These are phyloP conservation scores for Myotis vivesi DNA, from an alignment of 2,797 vertebrate species.

Conservation along the genomic window DNA sequence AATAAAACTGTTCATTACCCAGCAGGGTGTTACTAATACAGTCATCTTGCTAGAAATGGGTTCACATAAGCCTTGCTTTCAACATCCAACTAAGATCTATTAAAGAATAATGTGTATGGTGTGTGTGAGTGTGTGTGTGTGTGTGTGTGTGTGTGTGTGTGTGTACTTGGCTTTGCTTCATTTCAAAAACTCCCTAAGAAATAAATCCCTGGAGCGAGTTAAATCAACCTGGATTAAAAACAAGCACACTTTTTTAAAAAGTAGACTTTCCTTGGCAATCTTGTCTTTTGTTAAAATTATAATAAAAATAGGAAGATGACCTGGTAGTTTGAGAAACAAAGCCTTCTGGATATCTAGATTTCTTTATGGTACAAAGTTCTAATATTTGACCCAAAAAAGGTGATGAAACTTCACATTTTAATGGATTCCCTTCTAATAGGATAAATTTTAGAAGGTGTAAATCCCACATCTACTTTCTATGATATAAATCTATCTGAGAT, in stretches of 20 bases:
- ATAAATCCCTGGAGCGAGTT: not conserved
- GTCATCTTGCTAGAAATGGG: constrained; percentile 55
- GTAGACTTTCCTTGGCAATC: not conserved
- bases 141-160: not conserved
- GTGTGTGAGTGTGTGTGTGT: not conserved
- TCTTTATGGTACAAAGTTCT: not conserved
- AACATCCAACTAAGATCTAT: constrained; percentile 56
- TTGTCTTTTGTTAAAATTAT: constrained; percentile 45
- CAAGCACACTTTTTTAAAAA: not conserved
- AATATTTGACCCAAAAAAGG: not conserved
- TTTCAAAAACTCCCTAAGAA: constrained; percentile 34
- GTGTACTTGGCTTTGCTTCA: not conserved
- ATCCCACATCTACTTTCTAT: not conserved
- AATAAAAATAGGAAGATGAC: not conserved
- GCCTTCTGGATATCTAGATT: not conserved
- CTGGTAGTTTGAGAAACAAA: not conserved
- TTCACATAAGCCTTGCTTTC: constrained; percentile 52
- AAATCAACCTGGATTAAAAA: not conserved
- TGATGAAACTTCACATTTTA: not conserved
- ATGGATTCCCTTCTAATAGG: not conserved
- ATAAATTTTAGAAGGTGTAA: constrained; percentile 18
- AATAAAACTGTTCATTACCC: constrained; percentile 76
- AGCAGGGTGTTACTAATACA: constrained; percentile 71
- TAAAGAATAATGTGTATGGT: constrained; percentile 42
- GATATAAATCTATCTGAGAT: not conserved